Base-by-base conservation (phyloP, 2,797 vertebrate species). In the Gymnothorax javanicus region DNA sequence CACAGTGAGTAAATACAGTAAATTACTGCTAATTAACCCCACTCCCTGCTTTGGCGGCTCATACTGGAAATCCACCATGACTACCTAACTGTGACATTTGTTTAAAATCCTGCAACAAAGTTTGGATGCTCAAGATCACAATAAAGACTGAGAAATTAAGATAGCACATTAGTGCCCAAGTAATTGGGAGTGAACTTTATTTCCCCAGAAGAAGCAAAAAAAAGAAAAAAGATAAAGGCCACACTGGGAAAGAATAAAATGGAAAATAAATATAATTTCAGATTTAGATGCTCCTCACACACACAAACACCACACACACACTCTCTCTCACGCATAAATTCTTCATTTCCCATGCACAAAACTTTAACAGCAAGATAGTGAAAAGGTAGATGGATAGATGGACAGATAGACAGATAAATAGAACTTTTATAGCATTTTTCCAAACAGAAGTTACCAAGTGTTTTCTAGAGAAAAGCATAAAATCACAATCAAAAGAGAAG, bases 11-110 rank as follows among this genome's bases (percentile, higher is more conserved):
- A 52, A 50, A 81, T 23, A 52, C n/a, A 81, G 50, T 23, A 81
- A 81, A 81, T 81, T 23, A 81, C 20, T 11, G 50, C 50, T 54
- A 81, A 81, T 81, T 81, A 81, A 81, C 77, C 77, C 77, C 77
- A 81, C 50, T 77, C 75, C 12, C 75, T 77, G 33, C 2, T 81
- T 81, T 81, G 50, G 77, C 77, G 52, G 77, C 7, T 2, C 52
- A 81, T 52, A 23, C 50, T 7, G 27, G 17, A 81, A 54, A 56
- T 81, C 77, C 77, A 81, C 50, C 9, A 56, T 23, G 77, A 81
- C 52, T 77, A 56, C 8, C 50, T 54, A 20, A 81, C 52, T 17
- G 50, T 33, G 20, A 52, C 17, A 23, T 56, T 81, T 56, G 52
- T 81, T 81, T 56, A 81, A 81, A 81, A 81, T 56, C 17, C 77